A percentile compares a stretch with the other conserved stretches of the same genome.
phyloP scores from a whole-genome alignment of 2,888 invertebrate genomes.

The Epirrita christyi region DNA sequence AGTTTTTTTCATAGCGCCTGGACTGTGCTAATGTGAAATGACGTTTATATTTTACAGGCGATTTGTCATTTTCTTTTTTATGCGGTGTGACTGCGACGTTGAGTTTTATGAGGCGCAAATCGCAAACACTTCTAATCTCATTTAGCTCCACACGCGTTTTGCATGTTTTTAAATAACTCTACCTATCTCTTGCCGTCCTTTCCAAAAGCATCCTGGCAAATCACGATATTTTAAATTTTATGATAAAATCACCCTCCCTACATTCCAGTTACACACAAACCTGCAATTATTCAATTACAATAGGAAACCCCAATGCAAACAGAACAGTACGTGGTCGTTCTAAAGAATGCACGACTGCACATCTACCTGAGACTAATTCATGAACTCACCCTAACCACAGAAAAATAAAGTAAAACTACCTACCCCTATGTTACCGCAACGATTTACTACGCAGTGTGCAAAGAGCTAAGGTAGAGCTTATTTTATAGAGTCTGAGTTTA shows the following conservation, averaged over 20 bases:
- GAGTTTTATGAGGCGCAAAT: constrained; percentile 15
- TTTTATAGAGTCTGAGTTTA: too few species aligned
- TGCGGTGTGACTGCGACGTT: constrained; percentile 25
- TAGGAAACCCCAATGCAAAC: constrained; percentile 6
- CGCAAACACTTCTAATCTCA: constrained; percentile 14
- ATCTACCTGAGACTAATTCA: constrained; percentile 38
- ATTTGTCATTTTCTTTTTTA: constrained; percentile 39
- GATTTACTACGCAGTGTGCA: constrained; percentile 19
- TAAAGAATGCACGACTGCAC: constrained; percentile 26
- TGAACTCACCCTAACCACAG: constrained; percentile 32
- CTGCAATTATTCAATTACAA: constrained; percentile 28
- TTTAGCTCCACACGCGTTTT: constrained; percentile 9
- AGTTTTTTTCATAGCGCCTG: constrained; percentile 45
- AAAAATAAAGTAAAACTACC: constrained; percentile 17
- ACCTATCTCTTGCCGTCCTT: constrained; percentile 1
- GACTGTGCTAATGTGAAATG: constrained; percentile 38
- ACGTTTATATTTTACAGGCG: constrained; percentile 41
- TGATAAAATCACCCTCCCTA: not conserved
- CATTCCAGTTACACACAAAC: constrained; percentile 11
- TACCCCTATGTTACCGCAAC: constrained; percentile 13
- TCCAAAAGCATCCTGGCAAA: not conserved
- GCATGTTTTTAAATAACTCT: not conserved
- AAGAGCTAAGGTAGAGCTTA: too few species aligned
- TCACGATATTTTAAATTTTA: not conserved
- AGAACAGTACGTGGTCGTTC: constrained; percentile 12